These are phyloP conservation scores for Epinotia brunnichana DNA, from an alignment of 2,888 invertebrate genomes.

Conservation along the genomic window DNA sequence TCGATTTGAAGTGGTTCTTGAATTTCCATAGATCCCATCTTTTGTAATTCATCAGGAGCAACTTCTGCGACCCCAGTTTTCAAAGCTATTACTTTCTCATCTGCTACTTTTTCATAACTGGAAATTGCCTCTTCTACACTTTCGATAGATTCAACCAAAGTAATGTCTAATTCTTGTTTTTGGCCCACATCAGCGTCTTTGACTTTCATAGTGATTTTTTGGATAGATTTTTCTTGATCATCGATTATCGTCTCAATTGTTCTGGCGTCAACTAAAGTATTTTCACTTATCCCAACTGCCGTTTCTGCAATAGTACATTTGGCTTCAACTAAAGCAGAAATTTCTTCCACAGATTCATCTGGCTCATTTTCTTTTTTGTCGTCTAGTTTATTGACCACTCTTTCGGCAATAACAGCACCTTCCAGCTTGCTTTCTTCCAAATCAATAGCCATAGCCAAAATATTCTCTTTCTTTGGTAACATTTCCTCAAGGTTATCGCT, in stretches of 20 bases:
- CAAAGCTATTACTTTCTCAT: constrained; percentile 24
- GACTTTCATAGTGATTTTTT: not conserved
- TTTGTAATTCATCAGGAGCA: constrained; percentile 17
- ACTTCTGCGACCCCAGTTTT: constrained; percentile 30
- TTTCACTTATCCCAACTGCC: not conserved
- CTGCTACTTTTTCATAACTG: not conserved
- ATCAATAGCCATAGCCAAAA: not conserved
- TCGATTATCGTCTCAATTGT: not conserved
- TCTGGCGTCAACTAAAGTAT: not conserved
- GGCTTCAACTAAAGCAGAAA: not conserved
- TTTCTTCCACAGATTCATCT: not conserved
- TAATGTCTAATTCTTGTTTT: not conserved
- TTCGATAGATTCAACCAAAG: not conserved
- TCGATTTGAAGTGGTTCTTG: not conserved
- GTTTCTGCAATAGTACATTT: not conserved
- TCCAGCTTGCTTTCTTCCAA: not conserved
- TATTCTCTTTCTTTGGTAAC: not conserved
- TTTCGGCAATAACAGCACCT: not conserved
- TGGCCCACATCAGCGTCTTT: not conserved
- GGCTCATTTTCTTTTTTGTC: not conserved
- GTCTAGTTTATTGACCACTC: not conserved
- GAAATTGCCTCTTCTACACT: not conserved
- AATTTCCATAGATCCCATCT: not conserved
- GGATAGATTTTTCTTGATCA: not conserved
- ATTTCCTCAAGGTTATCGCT: not conserved